Evolutionary conservation across 64 coral and sea anemone species (phyloP).

Genomic region (Astreopora myriophthalma): DNA sequence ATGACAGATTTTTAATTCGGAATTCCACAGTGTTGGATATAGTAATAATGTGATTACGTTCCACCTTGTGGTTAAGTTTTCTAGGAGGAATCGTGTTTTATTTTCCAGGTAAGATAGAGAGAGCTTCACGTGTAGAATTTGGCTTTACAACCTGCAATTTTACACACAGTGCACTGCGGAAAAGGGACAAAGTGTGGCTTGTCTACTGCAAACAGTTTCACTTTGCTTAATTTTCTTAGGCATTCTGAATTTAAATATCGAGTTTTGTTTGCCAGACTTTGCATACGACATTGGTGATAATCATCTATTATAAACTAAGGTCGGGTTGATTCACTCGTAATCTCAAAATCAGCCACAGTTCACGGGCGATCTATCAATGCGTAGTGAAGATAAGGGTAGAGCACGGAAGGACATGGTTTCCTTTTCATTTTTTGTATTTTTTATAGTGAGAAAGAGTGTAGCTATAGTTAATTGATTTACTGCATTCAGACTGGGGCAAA

Average conservation of each 20-base stretch:
- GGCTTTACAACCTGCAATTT: not conserved
- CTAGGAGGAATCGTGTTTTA: not conserved
- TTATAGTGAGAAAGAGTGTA: too few species aligned
- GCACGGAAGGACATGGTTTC: not conserved
- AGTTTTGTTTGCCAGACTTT: not conserved
- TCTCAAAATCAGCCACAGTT: too few species aligned
- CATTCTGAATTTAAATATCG: not conserved
- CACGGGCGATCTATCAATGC: not conserved
- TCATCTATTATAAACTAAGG: not conserved
- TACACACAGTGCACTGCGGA: not conserved
- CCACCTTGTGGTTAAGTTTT: not conserved
- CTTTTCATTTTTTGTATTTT: too few species aligned
- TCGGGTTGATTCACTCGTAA: not conserved
- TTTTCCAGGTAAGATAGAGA: not conserved
- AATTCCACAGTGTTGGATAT: not conserved
- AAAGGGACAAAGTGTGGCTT: not conserved
- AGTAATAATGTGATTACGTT: not conserved
- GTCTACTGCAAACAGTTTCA: not conserved
- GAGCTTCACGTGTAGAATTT: not conserved
- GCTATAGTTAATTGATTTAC: not conserved
- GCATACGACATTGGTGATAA: not conserved
- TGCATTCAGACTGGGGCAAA: not conserved
- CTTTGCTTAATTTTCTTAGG: too few species aligned
- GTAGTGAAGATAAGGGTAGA: not conserved
- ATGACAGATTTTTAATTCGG: not conserved